Conservation (phyloP, 1,140 invertebrate species). For the Bombus haemorrhoidalis region DNA sequence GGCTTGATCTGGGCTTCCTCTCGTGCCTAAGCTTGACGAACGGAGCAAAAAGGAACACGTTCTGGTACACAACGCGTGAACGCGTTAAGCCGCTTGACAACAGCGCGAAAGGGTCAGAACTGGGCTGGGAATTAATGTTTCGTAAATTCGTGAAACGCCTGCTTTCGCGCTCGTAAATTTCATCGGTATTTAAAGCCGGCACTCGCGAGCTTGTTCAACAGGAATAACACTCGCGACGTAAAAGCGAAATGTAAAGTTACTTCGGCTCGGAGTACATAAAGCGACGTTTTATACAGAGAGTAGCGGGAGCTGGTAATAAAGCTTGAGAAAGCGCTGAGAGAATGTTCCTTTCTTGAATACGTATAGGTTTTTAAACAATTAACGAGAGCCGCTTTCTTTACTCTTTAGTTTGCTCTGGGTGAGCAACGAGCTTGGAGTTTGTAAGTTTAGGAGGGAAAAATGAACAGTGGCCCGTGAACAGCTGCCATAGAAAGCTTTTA, state of each 20-base stretch:
- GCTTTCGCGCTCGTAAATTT: constrained; percentile 34
- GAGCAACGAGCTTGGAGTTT: too few species aligned
- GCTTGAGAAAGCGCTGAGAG: neutral
- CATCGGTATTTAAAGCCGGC: constrained; percentile 32
- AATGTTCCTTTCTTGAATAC: neutral
- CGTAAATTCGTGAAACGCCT: constrained; percentile 26
- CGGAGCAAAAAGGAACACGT: neutral
- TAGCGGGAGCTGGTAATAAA: neutral
- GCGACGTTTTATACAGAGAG: constrained; percentile 12
- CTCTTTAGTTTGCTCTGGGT: too few species aligned
- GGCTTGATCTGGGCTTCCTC: too few species aligned
- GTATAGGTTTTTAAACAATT: constrained; percentile 24
- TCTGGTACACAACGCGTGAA: neutral
- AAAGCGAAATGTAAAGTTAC: constrained; percentile 34
- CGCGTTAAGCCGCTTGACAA: constrained; percentile 23
- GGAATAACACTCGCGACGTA: neutral
- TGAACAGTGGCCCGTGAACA: neutral
- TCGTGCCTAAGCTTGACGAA: neutral
- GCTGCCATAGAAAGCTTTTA: neutral
- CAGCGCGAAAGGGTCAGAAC: neutral
- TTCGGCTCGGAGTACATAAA: neutral
- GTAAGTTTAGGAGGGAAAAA: neutral
- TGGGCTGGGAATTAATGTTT: constrained; percentile 30
- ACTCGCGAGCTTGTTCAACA: constrained; percentile 3
- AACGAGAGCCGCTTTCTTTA: neutral